A percentile compares a stretch with the other conserved stretches of the same genome.
Conservation (phyloP, 1,140 invertebrate species). For the Philaenus spumarius region DNA sequence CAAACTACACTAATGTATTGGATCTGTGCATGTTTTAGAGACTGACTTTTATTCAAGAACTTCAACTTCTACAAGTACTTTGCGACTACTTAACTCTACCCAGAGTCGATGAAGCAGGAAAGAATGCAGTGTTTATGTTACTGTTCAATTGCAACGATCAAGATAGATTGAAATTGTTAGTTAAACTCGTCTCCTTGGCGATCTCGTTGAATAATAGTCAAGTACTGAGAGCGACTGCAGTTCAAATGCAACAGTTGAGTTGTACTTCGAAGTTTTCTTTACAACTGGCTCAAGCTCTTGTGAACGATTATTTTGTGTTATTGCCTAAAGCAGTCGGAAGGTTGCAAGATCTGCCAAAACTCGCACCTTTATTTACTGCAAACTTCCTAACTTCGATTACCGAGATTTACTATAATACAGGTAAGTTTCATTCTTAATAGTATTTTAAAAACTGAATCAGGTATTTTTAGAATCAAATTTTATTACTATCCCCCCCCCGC, state of each 20-base stretch:
- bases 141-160: slow-evolving; percentile 62
- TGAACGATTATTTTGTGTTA: slow-evolving; percentile 71
- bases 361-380: slow-evolving; percentile 68
- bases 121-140: slow-evolving; percentile 73
- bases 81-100: slow-evolving; percentile 64
- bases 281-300: slow-evolving; percentile 61
- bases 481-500: too few relatives aligned
- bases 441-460: too few relatives aligned
- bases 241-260: slow-evolving; percentile 78
- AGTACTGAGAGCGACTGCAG: slow-evolving; percentile 65
- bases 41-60: slow-evolving; percentile 59
- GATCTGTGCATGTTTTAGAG: slow-evolving; percentile 24
- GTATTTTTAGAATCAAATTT: too few relatives aligned
- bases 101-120: slow-evolving; percentile 57
- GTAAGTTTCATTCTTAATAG: slow-evolving; percentile 6
- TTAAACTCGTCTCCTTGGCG: slow-evolving; percentile 68
- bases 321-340: slow-evolving; percentile 56
- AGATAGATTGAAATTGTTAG: slow-evolving; percentile 60
- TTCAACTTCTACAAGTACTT: slow-evolving; percentile 67
- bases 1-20: too few relatives aligned
- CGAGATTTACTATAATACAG: slow-evolving; percentile 55
- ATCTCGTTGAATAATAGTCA: slow-evolving; percentile 64
- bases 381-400: slow-evolving; percentile 73
- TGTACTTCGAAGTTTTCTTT: slow-evolving; percentile 52
- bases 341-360: slow-evolving; percentile 56